phyloP scores from a whole-genome alignment of 2,888 invertebrate species.

The Cynaeus angustus region DNA sequence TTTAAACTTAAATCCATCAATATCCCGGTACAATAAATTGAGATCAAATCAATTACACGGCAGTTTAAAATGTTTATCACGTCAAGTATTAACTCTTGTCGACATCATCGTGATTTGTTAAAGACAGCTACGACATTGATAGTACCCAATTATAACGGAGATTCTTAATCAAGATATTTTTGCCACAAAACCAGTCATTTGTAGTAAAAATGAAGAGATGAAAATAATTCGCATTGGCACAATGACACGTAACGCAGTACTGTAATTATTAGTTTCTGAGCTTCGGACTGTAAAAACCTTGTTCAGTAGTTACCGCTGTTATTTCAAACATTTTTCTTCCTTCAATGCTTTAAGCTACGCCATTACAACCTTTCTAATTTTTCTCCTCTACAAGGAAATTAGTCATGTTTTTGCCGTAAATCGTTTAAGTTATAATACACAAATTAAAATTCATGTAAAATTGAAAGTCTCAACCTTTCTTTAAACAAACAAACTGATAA shows the following conservation, averaged over 20 bases:
- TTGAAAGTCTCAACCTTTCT: slow-evolving; percentile 2
- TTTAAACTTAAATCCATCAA: no score
- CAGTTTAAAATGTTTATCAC: no score
- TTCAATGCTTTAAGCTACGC: not conserved
- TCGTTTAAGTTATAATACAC: no score
- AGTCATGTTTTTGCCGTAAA: slow-evolving; percentile 5
- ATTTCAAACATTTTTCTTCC: slow-evolving; percentile 5
- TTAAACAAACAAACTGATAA: not conserved
- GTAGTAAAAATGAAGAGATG: slow-evolving; percentile 7
- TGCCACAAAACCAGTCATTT: not conserved
- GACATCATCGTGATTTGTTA: not conserved
- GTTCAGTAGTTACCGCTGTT: not conserved
- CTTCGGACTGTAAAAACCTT: slow-evolving; percentile 15
- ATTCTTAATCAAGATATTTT: not conserved
- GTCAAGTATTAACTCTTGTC: no score
- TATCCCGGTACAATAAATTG: no score
- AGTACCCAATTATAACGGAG: not conserved
- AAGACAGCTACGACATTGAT: not conserved
- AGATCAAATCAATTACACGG: no score
- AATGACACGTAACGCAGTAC: not conserved
- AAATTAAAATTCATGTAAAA: not conserved
- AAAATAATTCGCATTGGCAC: not conserved
- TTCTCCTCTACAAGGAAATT: slow-evolving; percentile 18
- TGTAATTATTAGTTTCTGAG: slow-evolving; percentile 1
- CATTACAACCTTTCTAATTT: slow-evolving; percentile 20